These are phyloP conservation scores for Siphlonurus alternatus DNA, from an alignment of 2,888 invertebrate species.

Conservation along the genomic window DNA sequence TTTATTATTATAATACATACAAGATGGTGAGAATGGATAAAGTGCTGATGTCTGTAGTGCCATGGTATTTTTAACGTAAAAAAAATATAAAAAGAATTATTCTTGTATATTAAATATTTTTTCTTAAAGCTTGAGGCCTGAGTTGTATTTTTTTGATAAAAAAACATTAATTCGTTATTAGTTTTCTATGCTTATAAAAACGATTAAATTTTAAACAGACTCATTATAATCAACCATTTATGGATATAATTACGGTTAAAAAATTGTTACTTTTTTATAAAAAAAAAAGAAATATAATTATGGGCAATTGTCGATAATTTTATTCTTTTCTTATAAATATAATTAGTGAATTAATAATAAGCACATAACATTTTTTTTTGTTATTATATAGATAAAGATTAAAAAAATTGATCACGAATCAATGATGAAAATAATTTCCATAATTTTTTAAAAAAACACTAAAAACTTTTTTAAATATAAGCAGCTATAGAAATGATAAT, in stretches of 20 bases:
- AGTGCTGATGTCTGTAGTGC: no score
- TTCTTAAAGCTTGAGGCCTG: background rate
- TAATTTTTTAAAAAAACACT: background rate
- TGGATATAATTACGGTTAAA: background rate
- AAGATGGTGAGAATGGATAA: no score
- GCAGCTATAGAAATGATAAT: background rate
- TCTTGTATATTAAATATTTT: no score
- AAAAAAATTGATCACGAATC: background rate
- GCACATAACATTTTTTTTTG: background rate
- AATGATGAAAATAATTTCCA: background rate
- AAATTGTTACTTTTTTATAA: background rate
- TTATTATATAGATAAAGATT: background rate
- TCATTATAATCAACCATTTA: background rate
- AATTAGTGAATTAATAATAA: background rate
- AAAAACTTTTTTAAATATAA: background rate
- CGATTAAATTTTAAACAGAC: background rate
- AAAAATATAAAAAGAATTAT: no score
- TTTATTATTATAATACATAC: no score
- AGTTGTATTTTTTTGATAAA: background rate
- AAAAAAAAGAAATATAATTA: background rate
- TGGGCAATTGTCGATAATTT: background rate
- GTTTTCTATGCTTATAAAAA: background rate
- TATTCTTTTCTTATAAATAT: background rate
- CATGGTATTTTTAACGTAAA: no score
- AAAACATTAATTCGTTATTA: background rate